These are phyloP conservation scores for Cephus rjabovi DNA, from an alignment of 2,888 invertebrate species.

Conservation along the genomic window DNA sequence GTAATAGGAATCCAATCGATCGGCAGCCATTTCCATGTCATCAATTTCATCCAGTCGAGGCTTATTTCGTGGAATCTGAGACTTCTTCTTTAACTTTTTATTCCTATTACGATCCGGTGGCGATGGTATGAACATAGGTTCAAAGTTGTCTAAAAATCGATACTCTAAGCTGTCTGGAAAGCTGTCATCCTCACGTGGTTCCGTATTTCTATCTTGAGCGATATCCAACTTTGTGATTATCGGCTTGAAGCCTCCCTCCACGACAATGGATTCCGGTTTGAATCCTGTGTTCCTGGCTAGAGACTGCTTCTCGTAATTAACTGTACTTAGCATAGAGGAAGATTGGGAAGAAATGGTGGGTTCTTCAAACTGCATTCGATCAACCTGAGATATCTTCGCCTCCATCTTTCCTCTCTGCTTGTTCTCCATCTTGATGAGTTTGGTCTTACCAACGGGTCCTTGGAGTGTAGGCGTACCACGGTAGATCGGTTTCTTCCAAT, in stretches of 20 bases:
- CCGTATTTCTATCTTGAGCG: slow-evolving; percentile 38
- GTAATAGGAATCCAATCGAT: slow-evolving; percentile 79
- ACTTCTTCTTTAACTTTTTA: slow-evolving; percentile 49
- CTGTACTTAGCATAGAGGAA: not conserved
- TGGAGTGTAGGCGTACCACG: not conserved
- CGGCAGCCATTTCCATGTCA: slow-evolving; percentile 78
- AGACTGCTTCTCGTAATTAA: not conserved
- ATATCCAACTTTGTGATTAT: slow-evolving; percentile 71
- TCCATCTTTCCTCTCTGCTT: slow-evolving; percentile 40
- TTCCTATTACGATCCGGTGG: slow-evolving; percentile 72
- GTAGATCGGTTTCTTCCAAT: not conserved
- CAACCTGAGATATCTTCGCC: slow-evolving; percentile 31
- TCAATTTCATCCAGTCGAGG: slow-evolving; percentile 61
- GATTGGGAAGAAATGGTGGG: not conserved
- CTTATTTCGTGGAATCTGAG: slow-evolving; percentile 11
- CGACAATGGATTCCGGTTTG: slow-evolving; percentile 82
- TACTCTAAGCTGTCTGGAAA: slow-evolving; percentile 60
- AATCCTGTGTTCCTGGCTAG: slow-evolving; percentile 80
- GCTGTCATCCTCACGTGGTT: slow-evolving; percentile 60
- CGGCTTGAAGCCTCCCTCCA: slow-evolving; percentile 87
- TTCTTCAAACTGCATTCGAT: slow-evolving; percentile 11
- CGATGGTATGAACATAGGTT: slow-evolving; percentile 86
- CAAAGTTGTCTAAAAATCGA: slow-evolving; percentile 75
- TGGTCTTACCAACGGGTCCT: slow-evolving; percentile 24
- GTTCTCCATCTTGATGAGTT: slow-evolving; percentile 42